These are phyloP conservation scores for Synanceia verrucosa DNA, from an alignment of 2,797 vertebrate genomes.

Conservation along the genomic window DNA sequence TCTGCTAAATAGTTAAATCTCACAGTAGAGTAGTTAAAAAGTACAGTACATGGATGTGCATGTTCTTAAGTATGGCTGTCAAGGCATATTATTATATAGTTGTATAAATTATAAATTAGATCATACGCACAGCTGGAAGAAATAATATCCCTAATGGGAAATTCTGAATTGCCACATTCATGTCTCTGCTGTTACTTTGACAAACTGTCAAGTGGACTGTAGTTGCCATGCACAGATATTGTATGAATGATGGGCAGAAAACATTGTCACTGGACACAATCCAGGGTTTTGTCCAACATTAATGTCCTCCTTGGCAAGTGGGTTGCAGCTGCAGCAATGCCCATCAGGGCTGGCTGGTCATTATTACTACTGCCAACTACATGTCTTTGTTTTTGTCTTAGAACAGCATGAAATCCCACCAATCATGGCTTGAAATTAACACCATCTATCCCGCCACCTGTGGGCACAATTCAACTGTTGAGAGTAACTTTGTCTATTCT, in stretches of 20 bases:
- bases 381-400: constrained; percentile 43
- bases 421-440: constrained; percentile 35
- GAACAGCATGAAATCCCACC: constrained; percentile 31
- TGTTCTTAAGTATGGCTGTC: not conserved
- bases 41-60: not conserved
- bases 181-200: not conserved
- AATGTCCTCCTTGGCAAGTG: constrained; percentile 15
- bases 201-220: not conserved
- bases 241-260: not conserved
- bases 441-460: constrained; percentile 24
- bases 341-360: constrained; percentile 4
- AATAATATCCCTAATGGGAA: not conserved
- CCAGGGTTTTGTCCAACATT: constrained; percentile 10
- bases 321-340: not conserved
- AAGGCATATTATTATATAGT: not conserved
- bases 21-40: not conserved
- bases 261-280: not conserved
- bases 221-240: not conserved
- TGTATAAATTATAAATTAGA: not conserved
- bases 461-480: constrained; percentile 7
- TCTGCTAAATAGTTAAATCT: not conserved
- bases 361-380: constrained; percentile 17
- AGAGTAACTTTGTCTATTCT: constrained; percentile 12
- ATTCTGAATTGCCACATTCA: not conserved
- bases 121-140: not conserved